Evolutionary conservation across 1,140 invertebrate genomes (phyloP), one percentile per base, ranked within the genome.

Genomic region (Heliconius himera): DNA sequence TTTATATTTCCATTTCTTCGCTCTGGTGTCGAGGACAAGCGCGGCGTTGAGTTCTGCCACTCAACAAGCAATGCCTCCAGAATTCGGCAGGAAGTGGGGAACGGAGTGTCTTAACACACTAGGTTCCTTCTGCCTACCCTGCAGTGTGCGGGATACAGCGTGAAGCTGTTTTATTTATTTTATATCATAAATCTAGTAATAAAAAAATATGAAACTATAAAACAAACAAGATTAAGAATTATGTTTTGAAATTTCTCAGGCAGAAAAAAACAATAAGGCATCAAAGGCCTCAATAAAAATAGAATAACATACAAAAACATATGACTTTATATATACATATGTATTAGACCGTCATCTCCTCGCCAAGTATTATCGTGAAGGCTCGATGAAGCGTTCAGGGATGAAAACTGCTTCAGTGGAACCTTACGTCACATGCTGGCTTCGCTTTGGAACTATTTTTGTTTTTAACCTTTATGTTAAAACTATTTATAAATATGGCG

Each of bases 331-430:
- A 54, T 54, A 56, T 56, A 66, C 22, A 4, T 66, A 60, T n/a
- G 54, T 60, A 22, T 29, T 29, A 60, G 74, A 22, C 33, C 72
- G 9, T 74, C 41, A 78, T 70, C 54, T 74, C n/a, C 72, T 78
- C 22, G 51, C 77, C 56, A 36, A 70, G 77, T 74, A 78, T 78
- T 74, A 51, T 5, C 41, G 77, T 74, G 73, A 73, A 74, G 73
- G 77, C 73, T 33, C 77, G 56, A 51, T 70, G 54, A 56, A 78
- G 77, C 77, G 60, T 78, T 78, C 72, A 78, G 54, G 72, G 72
- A 74, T 78, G 77, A 74, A 78, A 78, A 78, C 49, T 78, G 72
- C 77, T 78, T 74, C 72, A 74, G 66, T 78, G 60, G 77, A 66
- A 38, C 51, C 60, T 66, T 66, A 26, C 60, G 26, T 66, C 22